These are phyloP conservation scores for Protobothrops flavoviridis DNA, from an alignment of 2,113 vertebrate species.

Conservation along the genomic window DNA sequence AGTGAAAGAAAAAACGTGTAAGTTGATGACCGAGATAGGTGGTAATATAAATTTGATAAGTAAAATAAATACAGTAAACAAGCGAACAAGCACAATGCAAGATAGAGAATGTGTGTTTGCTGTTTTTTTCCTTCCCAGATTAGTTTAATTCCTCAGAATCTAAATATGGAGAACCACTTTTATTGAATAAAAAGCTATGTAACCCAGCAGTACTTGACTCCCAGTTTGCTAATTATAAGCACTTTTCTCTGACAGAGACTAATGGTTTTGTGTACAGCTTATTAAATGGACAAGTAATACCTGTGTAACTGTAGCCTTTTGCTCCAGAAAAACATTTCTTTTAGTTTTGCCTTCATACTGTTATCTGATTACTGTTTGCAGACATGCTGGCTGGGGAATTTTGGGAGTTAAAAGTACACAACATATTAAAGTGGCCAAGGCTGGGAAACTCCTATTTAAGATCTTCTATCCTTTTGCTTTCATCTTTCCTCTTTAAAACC, in stretches of 20 bases:
- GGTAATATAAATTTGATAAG: not conserved
- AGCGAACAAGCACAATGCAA: not conserved
- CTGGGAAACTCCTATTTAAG: not conserved
- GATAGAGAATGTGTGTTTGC: not conserved
- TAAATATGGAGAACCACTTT: not conserved
- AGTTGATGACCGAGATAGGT: not conserved
- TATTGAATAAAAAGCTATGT: not conserved
- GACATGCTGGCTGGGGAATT: not conserved
- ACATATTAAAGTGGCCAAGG: not conserved
- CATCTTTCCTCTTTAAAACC: not conserved
- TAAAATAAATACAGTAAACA: not conserved
- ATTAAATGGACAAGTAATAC: not conserved
- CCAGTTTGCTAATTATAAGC: not conserved
- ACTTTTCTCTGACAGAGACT: not conserved
- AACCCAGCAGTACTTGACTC: not conserved
- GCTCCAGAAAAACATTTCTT: not conserved
- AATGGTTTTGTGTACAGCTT: not conserved
- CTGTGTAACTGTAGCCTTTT: not conserved
- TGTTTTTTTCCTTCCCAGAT: not conserved
- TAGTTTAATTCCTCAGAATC: not conserved
- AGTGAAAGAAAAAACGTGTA: not conserved
- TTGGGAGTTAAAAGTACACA: not conserved
- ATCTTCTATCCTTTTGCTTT: not conserved
- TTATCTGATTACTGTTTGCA: not conserved
- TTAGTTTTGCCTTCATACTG: not conserved